A percentile compares a stretch with the other conserved stretches of the same genome.
Evolutionary conservation across 2,797 vertebrate species (phyloP).

Genomic region (Novumbra hubbsi): DNA sequence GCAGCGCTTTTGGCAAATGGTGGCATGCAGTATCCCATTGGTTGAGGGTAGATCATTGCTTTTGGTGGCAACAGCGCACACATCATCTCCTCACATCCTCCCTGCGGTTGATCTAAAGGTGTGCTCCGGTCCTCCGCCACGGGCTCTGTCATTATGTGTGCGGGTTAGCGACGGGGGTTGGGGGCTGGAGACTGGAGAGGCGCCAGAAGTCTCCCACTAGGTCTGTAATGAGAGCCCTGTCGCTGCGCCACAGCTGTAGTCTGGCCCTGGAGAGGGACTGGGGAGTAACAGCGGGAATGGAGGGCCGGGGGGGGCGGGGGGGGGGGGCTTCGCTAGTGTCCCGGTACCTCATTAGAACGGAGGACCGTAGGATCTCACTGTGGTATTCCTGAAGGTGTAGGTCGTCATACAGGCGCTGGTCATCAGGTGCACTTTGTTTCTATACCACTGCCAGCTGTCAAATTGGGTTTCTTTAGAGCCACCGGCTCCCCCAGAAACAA

Average conservation of each 20-base stretch:
- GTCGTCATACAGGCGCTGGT: not conserved
- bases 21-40: not conserved
- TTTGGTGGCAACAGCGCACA: not conserved
- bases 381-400: not conserved
- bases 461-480: conserved; percentile 2
- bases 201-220: not conserved
- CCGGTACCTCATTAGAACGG: not conserved
- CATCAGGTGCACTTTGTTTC: not conserved
- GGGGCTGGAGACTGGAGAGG: conserved; percentile 19
- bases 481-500: conserved; percentile 38
- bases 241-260: not conserved
- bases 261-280: not conserved
- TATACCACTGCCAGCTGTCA: not conserved
- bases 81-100: not conserved
- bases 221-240: not conserved
- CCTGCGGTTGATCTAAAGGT: not conserved
- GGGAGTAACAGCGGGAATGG: not conserved
- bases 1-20: not conserved
- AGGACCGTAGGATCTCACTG: not conserved
- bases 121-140: conserved; percentile 16
- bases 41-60: not conserved
- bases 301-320: not conserved
- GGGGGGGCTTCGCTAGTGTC: not conserved
- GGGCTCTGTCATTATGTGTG: conserved; percentile 51
- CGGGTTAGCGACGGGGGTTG: conserved; percentile 21